Evolutionary conservation across 1,140 invertebrate genomes (phyloP), one percentile per base, ranked within the genome.

Genomic region (Meloidogyne hapla): DNA sequence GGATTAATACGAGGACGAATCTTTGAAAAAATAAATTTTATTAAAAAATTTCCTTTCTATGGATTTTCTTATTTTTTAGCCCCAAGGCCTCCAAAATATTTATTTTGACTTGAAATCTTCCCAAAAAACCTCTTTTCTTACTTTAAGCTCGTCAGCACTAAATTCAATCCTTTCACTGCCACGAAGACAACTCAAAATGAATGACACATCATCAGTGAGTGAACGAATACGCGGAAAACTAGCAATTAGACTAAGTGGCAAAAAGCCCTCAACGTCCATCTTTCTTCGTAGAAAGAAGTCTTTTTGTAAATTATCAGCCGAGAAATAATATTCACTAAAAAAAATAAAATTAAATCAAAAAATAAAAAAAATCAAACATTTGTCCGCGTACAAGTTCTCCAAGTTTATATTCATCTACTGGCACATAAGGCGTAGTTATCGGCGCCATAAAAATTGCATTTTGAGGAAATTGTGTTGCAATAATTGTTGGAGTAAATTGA

Each of bases 281-380:
- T 96, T 96, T 77, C 94, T 91, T 71, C 96, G 91, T 80, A 99
- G 90, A 89, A 96, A 99, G 88, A 97, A 94, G 88, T 99, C 96
- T 83, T 93, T 92, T 81, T 93, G 91, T 69, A 99, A 90, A 90
- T 99, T 99, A 83, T 98, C 95, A 83, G 93, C 92, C 87, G 94
- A 96, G 89, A 99, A 98, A 91, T 99, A 99, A 89, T 99, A 99
- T 89, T 99, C 96, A 87, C 95, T 97, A 89, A 42, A 63, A 64
- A n/a, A 21, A 42, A 71, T 12, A 0, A 42, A n/a, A 82, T 15
- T 23, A 69, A 18, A n/a, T 13, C 3, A n/a, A 56, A 21, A 26
- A 25, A 78, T 9, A 6, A 12, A 61, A 66, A 70, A 26, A 15
- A 48, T 77, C 81, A 77, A 73, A 86, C 84, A 87, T 87, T 77